Conservation (phyloP, 2,888 invertebrate species). For the Macrosiphum euphorbiae region DNA sequence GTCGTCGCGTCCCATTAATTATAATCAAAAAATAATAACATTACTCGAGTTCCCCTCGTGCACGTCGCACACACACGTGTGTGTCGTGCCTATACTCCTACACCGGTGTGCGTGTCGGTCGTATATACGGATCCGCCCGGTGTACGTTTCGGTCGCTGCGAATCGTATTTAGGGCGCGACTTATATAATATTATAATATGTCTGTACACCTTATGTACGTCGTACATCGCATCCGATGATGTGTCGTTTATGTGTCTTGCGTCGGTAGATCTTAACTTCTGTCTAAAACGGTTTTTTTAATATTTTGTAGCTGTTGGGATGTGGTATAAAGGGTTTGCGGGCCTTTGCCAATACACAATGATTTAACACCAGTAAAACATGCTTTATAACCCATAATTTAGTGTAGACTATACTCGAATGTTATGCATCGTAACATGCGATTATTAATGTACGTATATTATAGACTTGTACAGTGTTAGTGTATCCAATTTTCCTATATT, state of each 20-base stretch:
- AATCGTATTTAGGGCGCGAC: background rate
- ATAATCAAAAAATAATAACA: slow-evolving; percentile 23
- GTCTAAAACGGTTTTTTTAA: too few relatives aligned
- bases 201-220: background rate
- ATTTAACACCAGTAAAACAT: background rate
- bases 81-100: background rate
- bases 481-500: background rate
- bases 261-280: background rate
- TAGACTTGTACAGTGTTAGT: background rate
- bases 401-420: background rate
- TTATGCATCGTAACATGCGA: background rate
- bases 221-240: background rate
- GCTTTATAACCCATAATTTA: background rate
- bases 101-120: background rate
- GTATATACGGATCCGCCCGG: background rate
- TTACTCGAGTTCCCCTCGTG: background rate
- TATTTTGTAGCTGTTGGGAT: too few relatives aligned
- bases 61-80: background rate
- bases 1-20: slow-evolving; percentile 27
- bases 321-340: background rate
- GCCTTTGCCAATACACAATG: background rate
- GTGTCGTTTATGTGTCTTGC: background rate
- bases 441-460: background rate
- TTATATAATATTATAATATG: background rate
- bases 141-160: background rate